Evolutionary conservation across 2,113 vertebrate genomes (phyloP), one percentile per base, ranked within the genome.

Genomic region (Peromyscus maniculatus): DNA sequence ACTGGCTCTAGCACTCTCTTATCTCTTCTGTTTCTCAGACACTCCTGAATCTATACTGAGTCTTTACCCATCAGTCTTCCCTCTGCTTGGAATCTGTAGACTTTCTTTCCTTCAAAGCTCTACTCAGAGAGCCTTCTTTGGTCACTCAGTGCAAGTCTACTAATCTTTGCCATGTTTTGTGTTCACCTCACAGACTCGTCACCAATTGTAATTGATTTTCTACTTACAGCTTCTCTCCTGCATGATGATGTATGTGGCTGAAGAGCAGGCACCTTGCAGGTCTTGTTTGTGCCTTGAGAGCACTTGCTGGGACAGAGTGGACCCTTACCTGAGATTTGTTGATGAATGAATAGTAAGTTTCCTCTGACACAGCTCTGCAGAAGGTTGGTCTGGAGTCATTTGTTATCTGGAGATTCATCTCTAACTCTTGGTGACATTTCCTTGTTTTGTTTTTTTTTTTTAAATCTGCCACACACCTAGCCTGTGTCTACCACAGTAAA

Each of bases 301-400:
- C n/a, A 39, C 5, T 62, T 67, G 8, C 57, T 59, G 7, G 13
- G 43, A 43, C 16, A 52, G 39, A 66, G 16, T 2, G 3, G 78
- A 89, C 6, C 6, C n/a, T n/a, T 31, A 1, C 67, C 49, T 12
- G 49, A 16, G 19, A 31, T 69, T 28, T 55, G 43, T 46, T 1
- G 43, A 26, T 15, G 57, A 33, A 59, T 9, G 24, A 36, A 75
- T 12, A 33, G 6, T 21, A 24, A 21, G 31, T 52, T 66, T 57
- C 36, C 24, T 72, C 16, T 15, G 8, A 5, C 16, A 24, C 1
- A 66, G 17, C 12, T 22, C 22, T 87, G 17, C 22, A 66, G 26
- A 67, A 33, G 43, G 28, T 13, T 22, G 9, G 1, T 31, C 33
- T 4, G 0, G 49, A 31, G 0, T 57, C 3, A 15, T 1, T 2